Evolutionary conservation across 2,797 vertebrate species (phyloP), one percentile per base, ranked within the genome.

Genomic region (Poecilia velifera): DNA sequence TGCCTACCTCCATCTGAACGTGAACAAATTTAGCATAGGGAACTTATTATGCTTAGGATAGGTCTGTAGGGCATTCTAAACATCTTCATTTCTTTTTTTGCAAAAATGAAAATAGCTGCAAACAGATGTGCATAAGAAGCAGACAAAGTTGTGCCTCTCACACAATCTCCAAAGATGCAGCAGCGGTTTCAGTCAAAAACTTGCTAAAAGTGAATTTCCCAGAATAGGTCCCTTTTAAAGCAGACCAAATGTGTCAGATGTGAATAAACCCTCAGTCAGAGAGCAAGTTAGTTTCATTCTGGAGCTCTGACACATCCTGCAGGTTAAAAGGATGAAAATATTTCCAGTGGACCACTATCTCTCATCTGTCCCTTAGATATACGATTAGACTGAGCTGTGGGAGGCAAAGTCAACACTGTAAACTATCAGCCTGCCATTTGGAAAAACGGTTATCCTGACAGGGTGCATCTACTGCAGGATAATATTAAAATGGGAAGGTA

Each of bases 401-500:
- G 10, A 51, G 57, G 25, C 45, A 3, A 47, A 73, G 59, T 73
- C 46, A 53, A 53, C 25, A 51, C 9, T 31, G 1, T 53, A 53
- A 68, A 45, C 16, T 10, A 12, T 34, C n/a, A 51, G 34, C 22
- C 28, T 66, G 34, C 12, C 43, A 41, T 41, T 41, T 39, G 43
- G 45, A 47, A 79, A 51, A 28, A 64, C 6, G 8, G 16, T 41
- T 41, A 43, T 46, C 9, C n/a, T 22, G 25, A 20, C 43, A 31
- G 28, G 51, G 53, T 31, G 25, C 13, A 28, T 14, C 39, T 12
- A 12, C n/a, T 70, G n/a, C 43, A 28, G 12, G 43, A 51, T 20
- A 36, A 10, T 68, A 73, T 79, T 46, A 46, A 45, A 68, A 20
- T 74, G 53, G 47, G 39, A 46, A 45, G 59, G n/a, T 41, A 78